Evolutionary conservation across 1,140 invertebrate genomes (phyloP), one percentile per base, ranked within the genome.

Genomic region (Pissodes strobi): DNA sequence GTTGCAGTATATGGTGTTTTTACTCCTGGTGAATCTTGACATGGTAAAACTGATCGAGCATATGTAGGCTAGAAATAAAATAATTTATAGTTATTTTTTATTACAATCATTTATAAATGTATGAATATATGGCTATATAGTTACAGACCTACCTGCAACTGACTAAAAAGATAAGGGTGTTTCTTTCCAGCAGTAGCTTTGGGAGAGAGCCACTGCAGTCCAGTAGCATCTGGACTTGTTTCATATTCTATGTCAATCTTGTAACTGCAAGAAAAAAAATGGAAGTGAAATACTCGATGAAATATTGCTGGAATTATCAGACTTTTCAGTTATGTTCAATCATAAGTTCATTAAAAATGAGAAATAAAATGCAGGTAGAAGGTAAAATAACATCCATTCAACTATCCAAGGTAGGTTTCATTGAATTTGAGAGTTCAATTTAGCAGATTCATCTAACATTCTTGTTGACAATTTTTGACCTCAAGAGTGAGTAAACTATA

Each of bases 1-100:
- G 86, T 85, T 2, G 95, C 94, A 57, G 85, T 84, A 74, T 95
- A 98, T 2, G 91, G 89, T 61, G 87, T 86, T 81, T 98, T 98
- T 0, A 95, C 90, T n/a, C 85, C 83, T 2, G 95, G 95, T 0
- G 94, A 92, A 80, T 98, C 95, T 84, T 98, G 95, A 75, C 94
- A 97, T 2, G 96, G 95, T 10, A 96, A 60, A 58, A 97, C 85
- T 6, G 92, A 92, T 48, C 94, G 82, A 1, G 90, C 89, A 81
- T 95, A 92, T 69, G 97, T 95, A 9, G 95, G 88, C 88, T 95
- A 74, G 57, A 80, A 79, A 15, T 23, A 21, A 39, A 27, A 63
- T 5, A 64, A 53, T 45, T 23, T n/a, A 55, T 39, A 39, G 13
- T 55, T 41, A 3, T 22, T 37, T 8, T n/a, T 21, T 22, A 2